These are phyloP conservation scores for Acanthopleura granulata DNA, from an alignment of 2,888 invertebrate genomes.

Conservation along the genomic window DNA sequence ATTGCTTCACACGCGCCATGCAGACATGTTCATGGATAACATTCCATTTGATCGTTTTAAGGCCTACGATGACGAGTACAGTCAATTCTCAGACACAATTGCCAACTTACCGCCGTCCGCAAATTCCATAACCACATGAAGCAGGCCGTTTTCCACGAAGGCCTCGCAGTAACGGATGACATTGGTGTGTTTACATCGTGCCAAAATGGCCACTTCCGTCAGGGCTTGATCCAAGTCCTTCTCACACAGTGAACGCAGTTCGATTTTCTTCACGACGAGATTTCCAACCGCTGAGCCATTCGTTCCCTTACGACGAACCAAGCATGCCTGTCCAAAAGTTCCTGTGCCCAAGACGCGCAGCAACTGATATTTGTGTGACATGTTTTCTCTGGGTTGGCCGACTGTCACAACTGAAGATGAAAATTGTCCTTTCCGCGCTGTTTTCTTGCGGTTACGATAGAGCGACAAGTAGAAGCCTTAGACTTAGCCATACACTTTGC, in stretches of 20 bases:
- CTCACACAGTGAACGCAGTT: conserved; percentile 22
- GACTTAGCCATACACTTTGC: no score
- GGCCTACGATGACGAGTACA: no score
- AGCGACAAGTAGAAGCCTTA: no score
- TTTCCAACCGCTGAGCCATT: conserved; percentile 34
- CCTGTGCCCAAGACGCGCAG: conserved; percentile 53
- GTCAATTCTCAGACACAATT: background rate
- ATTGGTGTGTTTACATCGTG: conserved; percentile 57
- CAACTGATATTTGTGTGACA: conserved; percentile 53
- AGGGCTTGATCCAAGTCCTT: conserved; percentile 36
- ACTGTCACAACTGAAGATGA: no score
- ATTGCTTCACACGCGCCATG: no score
- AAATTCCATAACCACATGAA: conserved; percentile 63
- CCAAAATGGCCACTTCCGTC: conserved; percentile 57
- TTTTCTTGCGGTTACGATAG: no score
- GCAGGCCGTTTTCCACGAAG: conserved; percentile 44
- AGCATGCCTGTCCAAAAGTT: conserved; percentile 60
- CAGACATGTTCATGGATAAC: no score
- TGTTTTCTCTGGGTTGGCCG: no score
- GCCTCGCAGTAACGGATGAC: conserved; percentile 60
- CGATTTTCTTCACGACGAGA: conserved; percentile 53
- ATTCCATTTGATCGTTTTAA: no score
- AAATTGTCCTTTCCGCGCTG: no score
- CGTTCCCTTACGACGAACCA: conserved; percentile 33
- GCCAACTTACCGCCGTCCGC: conserved; percentile 56